Evolutionary conservation across 2,888 invertebrate species (phyloP).

Genomic region (Luperina testacea): DNA sequence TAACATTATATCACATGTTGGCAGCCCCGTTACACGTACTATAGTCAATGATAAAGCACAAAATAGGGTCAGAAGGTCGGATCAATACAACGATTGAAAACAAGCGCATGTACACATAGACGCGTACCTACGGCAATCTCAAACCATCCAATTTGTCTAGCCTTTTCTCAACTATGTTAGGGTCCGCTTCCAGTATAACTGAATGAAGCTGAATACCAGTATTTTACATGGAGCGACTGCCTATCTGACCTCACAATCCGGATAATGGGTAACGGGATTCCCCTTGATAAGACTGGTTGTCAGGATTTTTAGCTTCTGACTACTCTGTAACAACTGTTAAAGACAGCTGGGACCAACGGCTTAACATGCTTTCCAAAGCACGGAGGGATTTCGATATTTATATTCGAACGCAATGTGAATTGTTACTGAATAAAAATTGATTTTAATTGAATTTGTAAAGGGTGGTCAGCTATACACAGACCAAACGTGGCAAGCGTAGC

Average conservation of each 20-base stretch:
- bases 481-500: background rate
- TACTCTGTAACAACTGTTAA: background rate
- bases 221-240: background rate
- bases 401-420: no score
- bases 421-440: no score
- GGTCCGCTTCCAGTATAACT: background rate
- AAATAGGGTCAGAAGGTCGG: background rate
- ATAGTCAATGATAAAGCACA: background rate
- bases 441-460: background rate
- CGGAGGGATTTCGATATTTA: background rate
- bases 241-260: background rate
- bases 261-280: background rate
- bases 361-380: background rate
- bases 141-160: background rate
- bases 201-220: background rate
- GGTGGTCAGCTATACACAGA: background rate
- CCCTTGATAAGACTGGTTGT: background rate
- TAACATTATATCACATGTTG: conserved; percentile 50
- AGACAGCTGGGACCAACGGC: background rate
- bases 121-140: no score
- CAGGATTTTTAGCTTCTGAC: background rate
- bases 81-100: no score
- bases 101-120: no score
- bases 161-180: background rate
- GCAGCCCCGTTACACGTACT: conserved; percentile 23